Evolutionary conservation across 1,140 invertebrate species (phyloP), one percentile per base, ranked within the genome.

Genomic region (Alviniconcha marisindica): DNA sequence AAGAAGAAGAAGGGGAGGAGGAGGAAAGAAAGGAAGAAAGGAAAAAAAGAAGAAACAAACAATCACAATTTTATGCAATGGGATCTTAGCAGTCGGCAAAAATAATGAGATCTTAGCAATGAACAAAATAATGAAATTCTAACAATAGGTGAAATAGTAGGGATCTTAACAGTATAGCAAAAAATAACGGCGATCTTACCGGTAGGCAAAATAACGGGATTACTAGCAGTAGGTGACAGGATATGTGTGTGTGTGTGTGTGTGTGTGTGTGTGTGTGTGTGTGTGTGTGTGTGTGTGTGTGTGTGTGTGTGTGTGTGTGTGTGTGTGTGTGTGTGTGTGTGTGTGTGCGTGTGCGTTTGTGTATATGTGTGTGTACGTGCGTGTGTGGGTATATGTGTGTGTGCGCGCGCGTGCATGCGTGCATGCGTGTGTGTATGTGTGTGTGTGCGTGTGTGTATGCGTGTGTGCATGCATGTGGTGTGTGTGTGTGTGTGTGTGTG

Each of bases 221-320:
- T 14, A 36, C 14, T 31, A 14, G 14, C 24, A 36, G 40, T 33
- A 77, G 42, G n/a, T n/a, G 18, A 0, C 74, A 36, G 1, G 31
- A 14, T 5, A 42, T 5, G 48, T 51, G 76, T 51, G 7, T 42
- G 76, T 78, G 44, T 14, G 44, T 51, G 76, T 78, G 76, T 78
- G 44, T 60, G 78, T 33, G 60, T 40, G 78, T 36, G 33, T 33
- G 78, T 36, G 44, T 33, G 78, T 36, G 60, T 60, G 78, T 63
- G 44, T 40, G 78, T 63, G 60, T 66, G 78, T 12, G n/a, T 66
- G 78, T 3, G 60, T 40, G 54, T 63, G 44, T 12, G 78, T 63
- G 56, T 2, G 56, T 60, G 56, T 60, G 51, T 78, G 42, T 51
- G 40, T 56, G 51, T 33, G 71, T 33, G 31, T 33, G 71, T 74